Conservation (phyloP, 2,797 vertebrate genomes). For the Enteromius trimaculatus region DNA sequence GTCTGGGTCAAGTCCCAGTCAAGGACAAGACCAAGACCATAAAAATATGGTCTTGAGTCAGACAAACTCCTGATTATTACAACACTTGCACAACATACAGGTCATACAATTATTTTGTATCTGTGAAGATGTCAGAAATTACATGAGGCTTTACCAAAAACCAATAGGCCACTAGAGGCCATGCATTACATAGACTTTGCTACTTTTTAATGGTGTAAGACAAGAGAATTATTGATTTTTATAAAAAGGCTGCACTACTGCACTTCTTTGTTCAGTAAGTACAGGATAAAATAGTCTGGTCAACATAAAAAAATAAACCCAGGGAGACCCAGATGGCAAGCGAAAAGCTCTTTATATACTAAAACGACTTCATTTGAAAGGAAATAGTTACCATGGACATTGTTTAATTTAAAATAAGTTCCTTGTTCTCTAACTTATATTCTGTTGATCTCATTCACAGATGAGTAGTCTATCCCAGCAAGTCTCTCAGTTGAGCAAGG, state of each 20-base stretch:
- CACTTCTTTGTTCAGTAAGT: conserved; percentile 3
- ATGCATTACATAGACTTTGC: neutral
- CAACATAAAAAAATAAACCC: neutral
- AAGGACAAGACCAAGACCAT: neutral
- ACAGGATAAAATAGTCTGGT: neutral
- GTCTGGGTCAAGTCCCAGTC: neutral
- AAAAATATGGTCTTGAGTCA: neutral
- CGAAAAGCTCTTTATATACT: neutral
- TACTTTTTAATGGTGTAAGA: conserved; percentile 2
- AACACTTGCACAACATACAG: neutral
- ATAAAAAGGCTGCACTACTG: neutral
- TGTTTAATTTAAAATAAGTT: neutral
- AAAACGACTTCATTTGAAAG: neutral
- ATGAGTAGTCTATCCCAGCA: conserved; percentile 81
- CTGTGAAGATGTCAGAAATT: neutral
- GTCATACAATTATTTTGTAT: neutral
- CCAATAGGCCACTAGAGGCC: neutral
- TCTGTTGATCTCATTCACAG: conserved; percentile 60
- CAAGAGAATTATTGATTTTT: conserved; percentile 9
- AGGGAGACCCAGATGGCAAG: neutral
- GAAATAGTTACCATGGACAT: neutral
- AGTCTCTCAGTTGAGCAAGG: conserved; percentile 80
- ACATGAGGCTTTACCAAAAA: neutral
- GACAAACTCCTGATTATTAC: neutral
- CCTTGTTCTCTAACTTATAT: neutral